Conservation (phyloP, 2,797 vertebrate species). For the Lacerta agilis region DNA sequence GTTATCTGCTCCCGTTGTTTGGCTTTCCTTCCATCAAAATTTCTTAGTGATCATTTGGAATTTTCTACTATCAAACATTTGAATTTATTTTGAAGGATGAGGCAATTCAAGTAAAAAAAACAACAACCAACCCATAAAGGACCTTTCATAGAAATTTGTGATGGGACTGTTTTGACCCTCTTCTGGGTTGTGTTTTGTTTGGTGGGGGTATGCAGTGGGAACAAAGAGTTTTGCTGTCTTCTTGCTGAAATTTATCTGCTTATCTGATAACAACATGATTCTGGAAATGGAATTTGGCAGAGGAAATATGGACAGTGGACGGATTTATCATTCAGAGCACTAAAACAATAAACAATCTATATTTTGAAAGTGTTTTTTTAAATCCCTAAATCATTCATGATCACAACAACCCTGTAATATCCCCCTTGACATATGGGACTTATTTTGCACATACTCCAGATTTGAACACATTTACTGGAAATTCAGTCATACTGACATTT, state of each 20-base stretch:
- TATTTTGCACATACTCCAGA: neutral
- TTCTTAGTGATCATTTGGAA: neutral
- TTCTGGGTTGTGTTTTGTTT: neutral
- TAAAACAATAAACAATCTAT: neutral
- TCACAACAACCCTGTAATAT: neutral
- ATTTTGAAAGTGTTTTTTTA: neutral
- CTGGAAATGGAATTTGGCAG: neutral
- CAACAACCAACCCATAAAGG: neutral
- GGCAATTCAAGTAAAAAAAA: neutral
- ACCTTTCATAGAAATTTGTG: neutral
- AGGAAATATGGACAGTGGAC: neutral
- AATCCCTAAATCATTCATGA: neutral
- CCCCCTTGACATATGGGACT: neutral
- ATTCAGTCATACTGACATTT: neutral
- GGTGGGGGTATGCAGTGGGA: too few species aligned
- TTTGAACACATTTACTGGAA: neutral
- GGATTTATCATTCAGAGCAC: neutral
- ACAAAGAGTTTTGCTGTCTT: neutral
- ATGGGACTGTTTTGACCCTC: neutral
- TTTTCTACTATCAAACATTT: neutral
- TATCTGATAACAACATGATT: neutral
- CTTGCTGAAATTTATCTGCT: neutral
- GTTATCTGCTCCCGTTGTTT: neutral
- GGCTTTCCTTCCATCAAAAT: neutral
- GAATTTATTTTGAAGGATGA: neutral